Conservation (phyloP, 2,113 vertebrate species). For the Prionailurus viverrinus region DNA sequence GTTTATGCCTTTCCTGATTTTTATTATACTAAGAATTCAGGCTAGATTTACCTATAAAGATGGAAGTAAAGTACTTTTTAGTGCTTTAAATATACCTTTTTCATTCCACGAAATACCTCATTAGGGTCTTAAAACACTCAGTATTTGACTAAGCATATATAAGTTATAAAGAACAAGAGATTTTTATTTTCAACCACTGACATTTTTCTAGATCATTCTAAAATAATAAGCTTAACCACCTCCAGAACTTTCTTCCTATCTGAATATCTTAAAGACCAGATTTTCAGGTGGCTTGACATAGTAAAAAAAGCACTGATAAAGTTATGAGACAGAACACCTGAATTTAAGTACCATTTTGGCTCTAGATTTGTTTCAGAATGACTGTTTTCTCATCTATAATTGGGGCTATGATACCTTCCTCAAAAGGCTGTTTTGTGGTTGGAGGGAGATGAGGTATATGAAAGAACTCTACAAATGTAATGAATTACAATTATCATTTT, state of each 20-base stretch:
- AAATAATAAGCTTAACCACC: not conserved
- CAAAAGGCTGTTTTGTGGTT: not conserved
- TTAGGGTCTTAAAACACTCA: not conserved
- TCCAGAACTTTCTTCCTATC: not conserved
- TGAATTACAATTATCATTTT: not conserved
- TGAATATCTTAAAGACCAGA: not conserved
- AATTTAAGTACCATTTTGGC: not conserved
- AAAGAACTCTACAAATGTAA: not conserved
- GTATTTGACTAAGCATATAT: not conserved
- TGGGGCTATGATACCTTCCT: not conserved
- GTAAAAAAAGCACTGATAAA: not conserved
- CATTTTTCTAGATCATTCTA: not conserved
- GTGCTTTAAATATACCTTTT: slow-evolving; percentile 25
- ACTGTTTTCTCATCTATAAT: not conserved
- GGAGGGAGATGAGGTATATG: not conserved
- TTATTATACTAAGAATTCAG: not conserved
- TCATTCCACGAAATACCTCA: not conserved
- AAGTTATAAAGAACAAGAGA: not conserved
- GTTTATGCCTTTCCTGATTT: slow-evolving; percentile 39
- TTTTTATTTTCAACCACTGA: not conserved
- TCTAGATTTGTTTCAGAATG: not conserved
- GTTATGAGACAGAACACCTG: not conserved
- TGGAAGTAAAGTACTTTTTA: not conserved
- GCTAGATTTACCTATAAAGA: not conserved
- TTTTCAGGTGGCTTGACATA: not conserved